Evolutionary conservation across 2,888 invertebrate species (phyloP).

Genomic region (Steromphala cineraria): DNA sequence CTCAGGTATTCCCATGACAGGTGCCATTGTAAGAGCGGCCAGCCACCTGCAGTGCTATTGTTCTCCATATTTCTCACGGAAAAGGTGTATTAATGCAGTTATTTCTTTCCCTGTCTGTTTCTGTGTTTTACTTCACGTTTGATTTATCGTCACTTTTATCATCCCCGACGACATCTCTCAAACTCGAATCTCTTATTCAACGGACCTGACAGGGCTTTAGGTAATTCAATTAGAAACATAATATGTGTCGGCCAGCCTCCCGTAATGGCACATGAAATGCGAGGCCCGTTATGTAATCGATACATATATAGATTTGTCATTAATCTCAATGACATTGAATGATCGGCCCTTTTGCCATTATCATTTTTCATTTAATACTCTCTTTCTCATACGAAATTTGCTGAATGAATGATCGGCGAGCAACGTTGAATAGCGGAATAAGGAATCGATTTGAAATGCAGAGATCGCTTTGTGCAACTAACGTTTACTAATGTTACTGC

Average conservation of each 20-base stretch:
- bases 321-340: neutral
- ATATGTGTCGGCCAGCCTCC: neutral
- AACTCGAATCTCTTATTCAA: neutral
- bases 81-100: neutral
- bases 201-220: neutral
- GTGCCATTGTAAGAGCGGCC: neutral
- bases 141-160: neutral
- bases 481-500: neutral
- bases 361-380: slow-evolving; percentile 1
- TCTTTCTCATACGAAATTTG: neutral
- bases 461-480: neutral
- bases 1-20: neutral
- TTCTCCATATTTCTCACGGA: neutral
- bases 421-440: no score
- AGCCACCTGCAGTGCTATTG: neutral
- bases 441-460: no score
- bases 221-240: neutral
- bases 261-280: neutral
- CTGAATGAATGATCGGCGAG: neutral
- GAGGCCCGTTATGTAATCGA: neutral
- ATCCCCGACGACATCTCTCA: neutral
- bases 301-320: neutral
- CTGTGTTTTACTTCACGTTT: neutral
- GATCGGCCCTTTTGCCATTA: slow-evolving; percentile 10
- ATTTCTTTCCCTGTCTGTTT: neutral